These are phyloP conservation scores for Hydropotes inermis DNA, from an alignment of 2,113 vertebrate species.

Conservation along the genomic window DNA sequence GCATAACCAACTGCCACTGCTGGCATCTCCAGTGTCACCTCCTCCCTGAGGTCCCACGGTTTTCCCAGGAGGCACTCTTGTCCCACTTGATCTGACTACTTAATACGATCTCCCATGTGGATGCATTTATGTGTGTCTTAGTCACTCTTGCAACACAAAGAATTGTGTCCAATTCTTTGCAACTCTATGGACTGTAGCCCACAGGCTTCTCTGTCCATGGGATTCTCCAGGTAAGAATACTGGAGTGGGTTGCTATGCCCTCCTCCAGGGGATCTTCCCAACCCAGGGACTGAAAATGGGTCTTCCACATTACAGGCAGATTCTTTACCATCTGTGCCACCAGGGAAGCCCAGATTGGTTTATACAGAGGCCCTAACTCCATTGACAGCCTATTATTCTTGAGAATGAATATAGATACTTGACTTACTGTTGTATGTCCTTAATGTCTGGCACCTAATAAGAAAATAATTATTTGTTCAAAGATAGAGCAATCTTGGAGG, in stretches of 20 bases:
- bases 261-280: not conserved
- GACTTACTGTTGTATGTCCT: no score
- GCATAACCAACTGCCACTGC: not conserved
- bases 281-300: not conserved
- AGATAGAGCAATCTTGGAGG: not conserved
- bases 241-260: not conserved
- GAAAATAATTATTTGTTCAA: not conserved
- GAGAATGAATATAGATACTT: not conserved
- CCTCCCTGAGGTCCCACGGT: no score
- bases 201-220: not conserved
- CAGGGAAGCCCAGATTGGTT: not conserved
- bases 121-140: not conserved
- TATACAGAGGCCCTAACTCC: not conserved
- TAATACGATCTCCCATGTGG: accelerated
- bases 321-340: not conserved
- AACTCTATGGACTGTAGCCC: not conserved
- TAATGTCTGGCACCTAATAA: not conserved
- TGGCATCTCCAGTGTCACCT: accelerated
- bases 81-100: no score
- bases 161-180: not conserved
- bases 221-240: not conserved
- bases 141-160: not conserved
- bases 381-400: not conserved
- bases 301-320: not conserved
- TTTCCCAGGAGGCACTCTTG: not conserved